A percentile compares a stretch with the other conserved stretches of the same genome.
These are phyloP conservation scores for Girardinichthys multiradiatus DNA, from an alignment of 2,113 vertebrate species.

Conservation along the genomic window DNA sequence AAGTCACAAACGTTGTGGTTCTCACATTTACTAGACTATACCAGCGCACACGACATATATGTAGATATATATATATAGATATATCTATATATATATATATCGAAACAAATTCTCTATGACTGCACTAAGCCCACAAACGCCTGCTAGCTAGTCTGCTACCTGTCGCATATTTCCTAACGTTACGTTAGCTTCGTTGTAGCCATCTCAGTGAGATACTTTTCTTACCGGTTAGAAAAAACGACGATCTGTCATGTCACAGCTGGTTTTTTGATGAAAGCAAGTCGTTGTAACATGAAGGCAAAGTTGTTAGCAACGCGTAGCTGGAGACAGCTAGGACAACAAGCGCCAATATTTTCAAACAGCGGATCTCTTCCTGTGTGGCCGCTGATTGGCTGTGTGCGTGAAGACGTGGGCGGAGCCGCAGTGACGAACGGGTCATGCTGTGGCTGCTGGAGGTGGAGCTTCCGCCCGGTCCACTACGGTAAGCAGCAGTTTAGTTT, in stretches of 20 bases:
- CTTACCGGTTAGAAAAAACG: slow-evolving; percentile 50
- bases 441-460: slow-evolving; percentile 24
- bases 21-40: neutral
- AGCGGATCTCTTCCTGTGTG: slow-evolving; percentile 52
- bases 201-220: neutral
- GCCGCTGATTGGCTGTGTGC: slow-evolving; percentile 62
- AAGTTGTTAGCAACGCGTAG: neutral
- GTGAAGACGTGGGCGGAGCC: slow-evolving; percentile 11
- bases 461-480: slow-evolving; percentile 13
- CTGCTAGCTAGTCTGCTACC: slow-evolving; percentile 28
- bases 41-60: neutral
- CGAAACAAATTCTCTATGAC: neutral
- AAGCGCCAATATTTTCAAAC: slow-evolving; percentile 81
- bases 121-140: slow-evolving; percentile 3
- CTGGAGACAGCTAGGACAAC: neutral
- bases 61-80: neutral
- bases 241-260: neutral
- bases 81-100: too few relatives aligned
- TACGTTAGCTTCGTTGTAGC: neutral
- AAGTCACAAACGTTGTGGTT: neutral
- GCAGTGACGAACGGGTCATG: slow-evolving; percentile 30
- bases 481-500: slow-evolving; percentile 55
- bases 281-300: neutral
- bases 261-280: neutral
- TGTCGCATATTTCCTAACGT: neutral